These are phyloP conservation scores for Petromus typicus DNA, from an alignment of 2,113 vertebrate genomes.

Conservation along the genomic window DNA sequence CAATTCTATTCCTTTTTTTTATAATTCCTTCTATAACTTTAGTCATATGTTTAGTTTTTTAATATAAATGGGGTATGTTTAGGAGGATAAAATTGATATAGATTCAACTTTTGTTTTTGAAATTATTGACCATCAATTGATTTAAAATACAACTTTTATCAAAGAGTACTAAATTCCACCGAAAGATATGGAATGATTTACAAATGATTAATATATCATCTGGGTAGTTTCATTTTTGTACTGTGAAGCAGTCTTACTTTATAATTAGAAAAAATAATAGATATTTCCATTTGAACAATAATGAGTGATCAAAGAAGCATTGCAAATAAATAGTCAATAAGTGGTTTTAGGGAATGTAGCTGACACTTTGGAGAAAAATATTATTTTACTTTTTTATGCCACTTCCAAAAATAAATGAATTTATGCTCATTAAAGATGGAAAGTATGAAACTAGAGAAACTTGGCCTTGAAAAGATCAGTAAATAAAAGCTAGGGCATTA, in stretches of 20 bases:
- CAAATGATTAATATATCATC: not conserved
- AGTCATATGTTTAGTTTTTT: constrained; percentile 53
- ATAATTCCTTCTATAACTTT: not conserved
- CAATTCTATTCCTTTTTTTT: not conserved
- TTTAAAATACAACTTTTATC: constrained; percentile 46
- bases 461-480: constrained; percentile 27
- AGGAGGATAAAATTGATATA: not conserved
- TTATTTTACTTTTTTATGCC: constrained; percentile 15
- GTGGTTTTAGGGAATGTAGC: constrained; percentile 29
- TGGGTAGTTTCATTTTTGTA: not conserved
- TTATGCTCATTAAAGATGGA: constrained; percentile 17
- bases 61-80: constrained; percentile 23
- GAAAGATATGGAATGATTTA: constrained; percentile 20
- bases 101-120: constrained; percentile 1
- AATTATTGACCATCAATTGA: not conserved
- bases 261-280: constrained; percentile 39
- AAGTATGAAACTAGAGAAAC: constrained; percentile 6
- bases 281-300: constrained; percentile 41
- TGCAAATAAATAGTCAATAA: not conserved
- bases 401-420: not conserved
- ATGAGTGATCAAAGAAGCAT: constrained; percentile 6
- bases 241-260: not conserved
- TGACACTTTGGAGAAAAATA: not conserved
- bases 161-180: not conserved
- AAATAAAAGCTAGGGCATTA: not conserved